Evolutionary conservation across 2,113 vertebrate species (phyloP), one percentile per base, ranked within the genome.

Genomic region (Lota lota): DNA sequence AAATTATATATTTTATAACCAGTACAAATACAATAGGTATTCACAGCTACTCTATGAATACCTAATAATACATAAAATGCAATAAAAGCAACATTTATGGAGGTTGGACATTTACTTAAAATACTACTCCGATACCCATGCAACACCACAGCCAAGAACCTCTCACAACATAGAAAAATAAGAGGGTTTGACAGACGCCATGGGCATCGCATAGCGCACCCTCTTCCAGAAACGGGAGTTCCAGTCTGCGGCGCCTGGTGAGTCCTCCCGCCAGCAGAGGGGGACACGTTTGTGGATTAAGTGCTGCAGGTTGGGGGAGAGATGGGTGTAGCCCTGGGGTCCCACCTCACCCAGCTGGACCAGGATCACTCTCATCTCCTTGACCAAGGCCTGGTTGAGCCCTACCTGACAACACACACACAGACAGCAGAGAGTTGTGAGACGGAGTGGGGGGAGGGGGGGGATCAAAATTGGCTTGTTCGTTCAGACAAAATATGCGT

Each of bases 131-230:
- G 7, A 3, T 33, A 33, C 28, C 28, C n/a, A n/a, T n/a, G n/a
- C n/a, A n/a, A n/a, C n/a, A n/a, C n/a, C n/a, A n/a, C n/a, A n/a
- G n/a, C n/a, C 28, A 33, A 33, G 28, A 33, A 33, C 28, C 28
- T 2, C 28, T 33, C 28, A 33, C 28, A 33, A 33, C 4, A 33
- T 6, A 33, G 28, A 33, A 33, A 33, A 6, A 33, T 4, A 33
- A 33, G 28, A 33, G 28, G 28, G 28, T 33, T 33, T 33, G 5
- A 72, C 64, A 0, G 87, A 82, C 1, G 0, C 76, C 0, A 70
- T 74, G 1, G 94, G 95, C 94, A 97, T 97, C 63, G 69, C 88
- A 59, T 94, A 97, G 22, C 93, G 87, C 15, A 97, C 92, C 19
- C 79, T 91, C 77, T 97, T 97, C 95, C 95, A 96, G 76, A 97